Evolutionary conservation across 2,113 vertebrate genomes (phyloP).

Genomic region (Chascanopsetta lugubris): DNA sequence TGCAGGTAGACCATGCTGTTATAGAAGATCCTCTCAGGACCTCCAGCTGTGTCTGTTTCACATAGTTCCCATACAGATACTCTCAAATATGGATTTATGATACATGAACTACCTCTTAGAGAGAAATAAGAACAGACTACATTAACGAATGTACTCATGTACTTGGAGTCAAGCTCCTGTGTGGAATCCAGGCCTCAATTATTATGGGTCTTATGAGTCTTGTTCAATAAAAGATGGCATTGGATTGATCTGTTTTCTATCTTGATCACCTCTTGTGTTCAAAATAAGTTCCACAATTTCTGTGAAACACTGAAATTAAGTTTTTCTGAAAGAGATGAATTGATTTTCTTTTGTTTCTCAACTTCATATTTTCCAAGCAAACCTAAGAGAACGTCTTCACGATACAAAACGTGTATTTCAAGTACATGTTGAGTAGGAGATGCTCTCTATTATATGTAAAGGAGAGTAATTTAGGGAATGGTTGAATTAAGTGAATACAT

Average conservation of each 20-base stretch:
- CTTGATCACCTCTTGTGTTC: neutral
- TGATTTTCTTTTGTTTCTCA: no score
- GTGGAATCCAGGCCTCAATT: no score
- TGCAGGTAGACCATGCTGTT: neutral
- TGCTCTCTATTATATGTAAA: no score
- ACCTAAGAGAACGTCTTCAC: no score
- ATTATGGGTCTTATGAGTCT: no score
- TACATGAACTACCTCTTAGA: constrained; percentile 22
- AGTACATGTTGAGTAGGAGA: no score
- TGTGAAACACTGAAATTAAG: neutral
- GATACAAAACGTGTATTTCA: no score
- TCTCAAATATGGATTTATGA: constrained; percentile 37
- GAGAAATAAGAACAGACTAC: constrained; percentile 15
- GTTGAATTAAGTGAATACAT: no score
- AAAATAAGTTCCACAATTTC: neutral
- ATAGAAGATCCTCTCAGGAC: constrained; percentile 5
- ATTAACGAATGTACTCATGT: neutral
- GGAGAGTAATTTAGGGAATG: no score
- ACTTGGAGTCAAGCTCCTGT: neutral
- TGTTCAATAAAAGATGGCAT: no score
- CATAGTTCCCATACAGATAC: constrained; percentile 12
- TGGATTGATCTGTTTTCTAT: neutral
- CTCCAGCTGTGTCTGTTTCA: constrained; percentile 36
- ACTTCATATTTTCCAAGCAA: no score
- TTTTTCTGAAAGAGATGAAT: no score